Base-by-base conservation (phyloP, 2,888 invertebrate genomes). In the Antitype chi region DNA sequence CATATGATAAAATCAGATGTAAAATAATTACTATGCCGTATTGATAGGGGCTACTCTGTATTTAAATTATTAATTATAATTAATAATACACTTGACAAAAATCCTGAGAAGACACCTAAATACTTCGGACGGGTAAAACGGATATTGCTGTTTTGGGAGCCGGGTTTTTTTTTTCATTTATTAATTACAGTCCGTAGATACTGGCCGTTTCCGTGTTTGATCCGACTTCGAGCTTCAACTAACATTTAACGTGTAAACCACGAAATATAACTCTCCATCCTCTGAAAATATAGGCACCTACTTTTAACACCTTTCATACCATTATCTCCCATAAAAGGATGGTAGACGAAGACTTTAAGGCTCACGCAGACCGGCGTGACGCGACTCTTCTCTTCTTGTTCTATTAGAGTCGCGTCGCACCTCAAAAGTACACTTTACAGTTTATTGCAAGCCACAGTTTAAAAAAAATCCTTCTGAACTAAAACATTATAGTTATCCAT, bases 191-290 rank as follows among this genome's bases (percentile, higher is more conserved):
- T 70, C 76, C 75, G 75, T 67, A 78, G 72, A 11, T 76, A 23
- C 59, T 78, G 80, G 63, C 81, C 80, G 81, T 87, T 85, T 87
- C 83, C 85, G 79, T 83, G 84, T 86, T 87, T 85, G 85, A 87
- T 63, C 52, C 47, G 66, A 68, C 74, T 75, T 66, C 70, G 70
- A 70, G 70, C 76, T 84, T 82, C 84, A 90, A 91, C 92, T 90
- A 90, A 77, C 43, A 53, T 67, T 76, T 71, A 70, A 71, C 32
- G 25, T 74, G 23, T 55, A 62, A 62, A 57, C 25, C 20, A 62
- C 59, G 43, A 67, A 66, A 74, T 67, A 79, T 74, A 78, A 55
- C 52, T 53, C 15, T 32, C 43, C 74, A 80, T 62, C 68, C 55
- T 8, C 15, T 62, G 43, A 38, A 28, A 32, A 69, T 43, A 63